phyloP scores from a whole-genome alignment of 2,113 vertebrate genomes.

The Corythornis vintsioides region DNA sequence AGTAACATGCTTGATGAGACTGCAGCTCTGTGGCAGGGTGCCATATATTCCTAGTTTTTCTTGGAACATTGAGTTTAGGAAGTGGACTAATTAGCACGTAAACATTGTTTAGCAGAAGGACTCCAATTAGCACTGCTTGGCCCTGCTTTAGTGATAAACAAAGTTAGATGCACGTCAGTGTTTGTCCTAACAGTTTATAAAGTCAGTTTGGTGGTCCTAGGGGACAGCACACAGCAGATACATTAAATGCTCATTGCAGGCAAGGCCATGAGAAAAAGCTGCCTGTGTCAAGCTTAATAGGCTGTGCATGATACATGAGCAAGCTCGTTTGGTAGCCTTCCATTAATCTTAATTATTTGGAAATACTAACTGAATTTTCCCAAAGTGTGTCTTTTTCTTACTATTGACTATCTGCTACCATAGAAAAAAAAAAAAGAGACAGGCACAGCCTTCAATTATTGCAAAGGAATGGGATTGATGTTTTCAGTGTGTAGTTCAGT shows the following conservation, averaged over 20 bases:
- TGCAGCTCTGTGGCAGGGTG: slow-evolving; percentile 72
- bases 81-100: slow-evolving; percentile 86
- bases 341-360: slow-evolving; percentile 61
- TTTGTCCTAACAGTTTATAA: slow-evolving; percentile 73
- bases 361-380: slow-evolving; percentile 27
- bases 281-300: slow-evolving; percentile 41
- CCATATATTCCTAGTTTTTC: slow-evolving; percentile 79
- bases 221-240: slow-evolving; percentile 47
- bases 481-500: neutral
- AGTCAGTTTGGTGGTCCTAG: slow-evolving; percentile 37
- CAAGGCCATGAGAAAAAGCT: slow-evolving; percentile 60
- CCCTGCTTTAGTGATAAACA: slow-evolving; percentile 68
- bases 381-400: slow-evolving; percentile 14
- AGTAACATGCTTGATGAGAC: neutral
- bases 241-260: slow-evolving; percentile 47
- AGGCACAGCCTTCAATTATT: neutral
- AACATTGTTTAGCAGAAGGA: slow-evolving; percentile 79
- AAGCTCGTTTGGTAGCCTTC: slow-evolving; percentile 39
- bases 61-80: slow-evolving; percentile 86
- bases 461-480: neutral
- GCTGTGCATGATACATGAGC: slow-evolving; percentile 24
- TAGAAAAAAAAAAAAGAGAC: neutral
- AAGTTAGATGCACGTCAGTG: slow-evolving; percentile 65
- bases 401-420: neutral
- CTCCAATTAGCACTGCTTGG: slow-evolving; percentile 80